Base-by-base conservation (phyloP, 1,140 invertebrate species). In the Drosophila grimshawi region DNA sequence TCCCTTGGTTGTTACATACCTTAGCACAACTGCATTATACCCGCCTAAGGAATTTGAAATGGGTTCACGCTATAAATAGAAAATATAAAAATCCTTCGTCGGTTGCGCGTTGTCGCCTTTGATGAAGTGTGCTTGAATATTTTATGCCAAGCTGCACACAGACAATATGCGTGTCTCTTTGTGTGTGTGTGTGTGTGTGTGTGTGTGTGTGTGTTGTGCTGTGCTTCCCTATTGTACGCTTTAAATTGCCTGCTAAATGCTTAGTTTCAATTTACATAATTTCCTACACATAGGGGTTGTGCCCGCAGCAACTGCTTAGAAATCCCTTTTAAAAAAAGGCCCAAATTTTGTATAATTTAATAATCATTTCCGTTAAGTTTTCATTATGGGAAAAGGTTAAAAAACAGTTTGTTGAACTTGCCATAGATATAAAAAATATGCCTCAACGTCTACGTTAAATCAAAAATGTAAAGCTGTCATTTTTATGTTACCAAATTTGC, bases 191-290 rank as follows among this genome's bases (percentile, higher is more conserved):
- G 11, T 37, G 63, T 41, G 5, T 62, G 29, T 55, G 10, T 29
- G 29, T 72, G 55, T 56, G 19, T 63, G 51, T 27, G 41, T 41
- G 11, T 37, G 63, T 19, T 19, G 19, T 19, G 19, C 19, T 19
- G 19, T 19, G 19, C 19, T 60, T 57, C 11, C 33, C 43, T 30
- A 64, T 60, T 78, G 69, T 81, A 70, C 61, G 66, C 66, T 59
- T 62, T 53, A 73, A 74, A 52, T 69, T 64, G 59, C 64, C 59
- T 57, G 72, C 76, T 81, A 81, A 86, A 82, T 64, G 66, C 57
- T 75, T 86, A 71, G 76, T 78, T 78, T 78, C 65, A 85, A 86
- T 86, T 86, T 86, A 77, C 82, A 86, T 86, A 85, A 77, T 74
- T 55, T 60, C 43, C n/a, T 55, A 48, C 46, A 29, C 27, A 7